Base-by-base conservation (phyloP, 2,113 vertebrate species). In the Quiscalus mexicanus region DNA sequence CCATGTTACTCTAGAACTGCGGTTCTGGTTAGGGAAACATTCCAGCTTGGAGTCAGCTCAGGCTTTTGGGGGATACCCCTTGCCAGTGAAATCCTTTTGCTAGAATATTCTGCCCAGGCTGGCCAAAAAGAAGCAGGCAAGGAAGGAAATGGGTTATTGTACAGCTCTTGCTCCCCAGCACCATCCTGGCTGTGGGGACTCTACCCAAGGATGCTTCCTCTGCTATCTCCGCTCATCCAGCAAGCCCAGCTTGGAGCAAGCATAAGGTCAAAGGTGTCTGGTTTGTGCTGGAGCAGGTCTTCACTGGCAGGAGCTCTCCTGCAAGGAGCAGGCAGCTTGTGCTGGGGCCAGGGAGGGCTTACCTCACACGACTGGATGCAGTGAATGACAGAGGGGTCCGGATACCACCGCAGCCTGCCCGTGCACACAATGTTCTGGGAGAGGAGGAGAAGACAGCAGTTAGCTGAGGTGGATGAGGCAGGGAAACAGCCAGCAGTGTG, bases 341-440 rank as follows among this genome's bases (percentile, higher is more conserved):
- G 31, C 39, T 50, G 59, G 28, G 27, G 6, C 15, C 20, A 28
- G 9, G 13, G 18, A 52, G 21, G 16, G 50, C 98, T 98, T 98
- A 99, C 99, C 99, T 99, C 99, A 24, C 99, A 99, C 0, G 99
- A 99, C 89, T 98, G 98, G 96, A 99, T 99, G 96, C 99, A 99
- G 93, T 99, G 98, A 90, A 99, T 95, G 95, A 96, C 94, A 7
- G 96, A 89, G 31, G 99, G 99, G 73, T 99, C 98, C 12, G 99
- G 99, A 47, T 99, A 96, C 99, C 99, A 99, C 28, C 88, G 98
- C 95, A 98, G 97, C 97, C 97, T 95, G 68, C 99, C 99, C 5
- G 99, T 99, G 95, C 99, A 99, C 94, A 99, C 98, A 2, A 99
- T 98, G 81, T 95, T 98, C 99, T 99, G 96, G 96, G 93, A 87